A percentile compares a stretch with the other conserved stretches of the same genome.
These are phyloP conservation scores for Aethina tumida DNA, from an alignment of 1,140 invertebrate species.

Conservation along the genomic window DNA sequence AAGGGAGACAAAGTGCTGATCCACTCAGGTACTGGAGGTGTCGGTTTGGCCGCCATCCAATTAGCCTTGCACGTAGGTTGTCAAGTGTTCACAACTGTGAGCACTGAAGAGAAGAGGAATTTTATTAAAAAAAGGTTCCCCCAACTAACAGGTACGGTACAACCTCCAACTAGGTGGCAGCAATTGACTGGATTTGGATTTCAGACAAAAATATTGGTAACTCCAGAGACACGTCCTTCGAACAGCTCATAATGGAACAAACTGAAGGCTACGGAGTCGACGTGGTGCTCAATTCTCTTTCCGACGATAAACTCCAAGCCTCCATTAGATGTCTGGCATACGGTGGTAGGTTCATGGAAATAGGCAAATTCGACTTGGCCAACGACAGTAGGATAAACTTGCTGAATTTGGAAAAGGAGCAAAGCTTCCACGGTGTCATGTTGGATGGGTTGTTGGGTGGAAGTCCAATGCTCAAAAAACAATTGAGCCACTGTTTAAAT, in stretches of 20 bases:
- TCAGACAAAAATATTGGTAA: conserved; percentile 51
- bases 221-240: conserved; percentile 61
- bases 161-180: no score
- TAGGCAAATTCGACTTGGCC: conserved; percentile 64
- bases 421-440: conserved; percentile 82
- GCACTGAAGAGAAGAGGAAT: conserved; percentile 53
- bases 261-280: conserved; percentile 62
- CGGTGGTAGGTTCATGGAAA: conserved; percentile 63
- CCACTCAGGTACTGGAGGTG: conserved; percentile 63
- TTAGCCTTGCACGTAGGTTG: conserved; percentile 53
- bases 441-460: conserved; percentile 73
- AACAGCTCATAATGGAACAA: conserved; percentile 50
- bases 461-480: no score
- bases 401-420: conserved; percentile 71
- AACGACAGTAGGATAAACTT: conserved; percentile 55
- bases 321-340: conserved; percentile 67
- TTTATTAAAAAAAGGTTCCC: conserved; percentile 61
- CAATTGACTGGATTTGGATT: conserved; percentile 60
- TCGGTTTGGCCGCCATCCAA: conserved; percentile 68
- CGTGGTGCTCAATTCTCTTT: conserved; percentile 66
- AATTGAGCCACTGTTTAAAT: no score
- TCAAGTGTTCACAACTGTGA: conserved; percentile 58
- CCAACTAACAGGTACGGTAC: conserved; percentile 37
- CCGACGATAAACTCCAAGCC: conserved; percentile 65
- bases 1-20: conserved; percentile 44